Evolutionary conservation across 2,797 vertebrate species (phyloP), one percentile per base, ranked within the genome.

Genomic region (Anas capensis): DNA sequence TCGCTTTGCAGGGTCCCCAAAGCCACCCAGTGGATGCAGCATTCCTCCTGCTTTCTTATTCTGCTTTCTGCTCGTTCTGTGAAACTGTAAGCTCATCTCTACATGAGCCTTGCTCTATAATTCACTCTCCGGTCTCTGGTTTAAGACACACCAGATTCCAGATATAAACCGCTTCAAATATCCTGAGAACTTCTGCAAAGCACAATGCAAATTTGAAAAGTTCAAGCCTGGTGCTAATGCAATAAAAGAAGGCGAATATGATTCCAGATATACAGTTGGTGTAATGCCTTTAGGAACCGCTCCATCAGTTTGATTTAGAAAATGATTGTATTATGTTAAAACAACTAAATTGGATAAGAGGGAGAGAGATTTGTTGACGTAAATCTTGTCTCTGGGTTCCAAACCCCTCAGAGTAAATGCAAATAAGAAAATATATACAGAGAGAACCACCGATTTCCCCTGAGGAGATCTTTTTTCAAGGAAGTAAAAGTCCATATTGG

Each of bases 251-350:
- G 62, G 82, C 53, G 89, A 95, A 96, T 95, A 95, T 82, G 89
- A 96, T 95, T 97, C 81, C 94, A 97, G 84, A 95, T 92, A 93
- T 96, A 96, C 82, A 87, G 85, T 94, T 95, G 93, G 69, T 93
- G 60, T 95, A 96, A 96, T 96, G 95, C 87, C 94, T 97, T 96
- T 91, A 96, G 96, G 91, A 97, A 96, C 81, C 0, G 0, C 85
- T 96, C 90, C 81, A 96, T 96, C 96, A 96, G 83, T 87, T 96
- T 96, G 92, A 93, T 94, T 94, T 96, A 96, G 95, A 96, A 97
- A 96, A 97, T 95, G 26, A 96, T 89, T 96, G 87, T 64, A 95
- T 96, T 97, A 95, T 90, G 66, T 94, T 95, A 96, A 96, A 96
- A 93, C 72, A 95, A 88, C 78, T 92, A 94, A 94, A 96, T 95